phyloP scores from a whole-genome alignment of 2,888 invertebrate genomes.

The Liopterus haemorrhoidalis region DNA sequence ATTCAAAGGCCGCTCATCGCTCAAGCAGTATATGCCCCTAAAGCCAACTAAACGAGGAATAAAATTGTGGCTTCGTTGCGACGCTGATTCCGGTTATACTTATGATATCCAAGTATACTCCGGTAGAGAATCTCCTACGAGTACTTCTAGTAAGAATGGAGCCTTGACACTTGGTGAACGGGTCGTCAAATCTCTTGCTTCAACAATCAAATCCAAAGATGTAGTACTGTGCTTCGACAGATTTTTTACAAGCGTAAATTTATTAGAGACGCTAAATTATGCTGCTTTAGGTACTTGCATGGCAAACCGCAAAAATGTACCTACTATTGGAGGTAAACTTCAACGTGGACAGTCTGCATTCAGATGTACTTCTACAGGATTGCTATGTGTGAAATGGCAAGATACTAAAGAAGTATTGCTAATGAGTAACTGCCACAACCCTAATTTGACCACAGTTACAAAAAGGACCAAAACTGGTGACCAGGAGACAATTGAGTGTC shows the following conservation, averaged over 20 bases:
- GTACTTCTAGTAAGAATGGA: too few species aligned
- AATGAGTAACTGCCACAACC: slow-evolving; percentile 21
- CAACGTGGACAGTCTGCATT: slow-evolving; percentile 16
- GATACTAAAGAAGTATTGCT: slow-evolving; percentile 23
- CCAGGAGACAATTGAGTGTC: slow-evolving; percentile 16
- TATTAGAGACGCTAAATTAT: slow-evolving; percentile 18
- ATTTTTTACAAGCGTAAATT: slow-evolving; percentile 19
- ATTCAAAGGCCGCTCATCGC: slow-evolving; percentile 21
- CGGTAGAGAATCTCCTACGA: slow-evolving; percentile 28
- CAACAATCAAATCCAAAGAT: slow-evolving; percentile 13
- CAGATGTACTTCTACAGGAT: slow-evolving; percentile 8
- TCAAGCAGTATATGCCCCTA: slow-evolving; percentile 31
- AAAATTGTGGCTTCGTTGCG: slow-evolving; percentile 30
- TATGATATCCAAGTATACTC: slow-evolving; percentile 33
- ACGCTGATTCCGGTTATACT: slow-evolving; percentile 30
- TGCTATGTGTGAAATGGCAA: slow-evolving; percentile 15
- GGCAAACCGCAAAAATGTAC: slow-evolving; percentile 17
- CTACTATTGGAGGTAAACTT: slow-evolving; percentile 14
- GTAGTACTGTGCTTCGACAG: slow-evolving; percentile 20
- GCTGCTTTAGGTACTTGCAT: slow-evolving; percentile 22
- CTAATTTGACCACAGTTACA: slow-evolving; percentile 11
- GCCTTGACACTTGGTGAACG: slow-evolving; percentile 29
- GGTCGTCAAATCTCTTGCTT: slow-evolving; percentile 27
- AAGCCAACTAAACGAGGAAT: slow-evolving; percentile 30
- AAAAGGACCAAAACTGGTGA: slow-evolving; percentile 16